These are phyloP conservation scores for Cosmopolites sordidus DNA, from an alignment of 2,888 invertebrate genomes.

Conservation along the genomic window DNA sequence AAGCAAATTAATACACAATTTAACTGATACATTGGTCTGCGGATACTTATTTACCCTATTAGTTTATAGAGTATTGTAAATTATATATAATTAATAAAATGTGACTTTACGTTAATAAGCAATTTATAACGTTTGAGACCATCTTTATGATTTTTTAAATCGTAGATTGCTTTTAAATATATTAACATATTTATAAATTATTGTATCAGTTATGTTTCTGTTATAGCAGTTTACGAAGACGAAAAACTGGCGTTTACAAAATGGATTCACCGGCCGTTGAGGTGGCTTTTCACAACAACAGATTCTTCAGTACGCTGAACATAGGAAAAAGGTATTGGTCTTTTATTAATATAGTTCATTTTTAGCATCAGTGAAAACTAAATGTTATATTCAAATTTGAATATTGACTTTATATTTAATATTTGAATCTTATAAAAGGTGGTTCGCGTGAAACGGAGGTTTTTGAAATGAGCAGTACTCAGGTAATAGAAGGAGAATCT, in stretches of 20 bases:
- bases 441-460: too few relatives aligned
- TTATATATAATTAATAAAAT: constrained; percentile 16
- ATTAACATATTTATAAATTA: not conserved
- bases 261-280: constrained; percentile 42
- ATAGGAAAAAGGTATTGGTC: constrained; percentile 47
- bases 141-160: not conserved
- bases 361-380: too few relatives aligned
- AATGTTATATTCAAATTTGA: too few relatives aligned
- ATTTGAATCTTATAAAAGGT: too few relatives aligned
- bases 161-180: not conserved
- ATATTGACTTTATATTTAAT: too few relatives aligned
- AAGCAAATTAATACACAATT: too few relatives aligned
- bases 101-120: constrained; percentile 6
- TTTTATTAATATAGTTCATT: too few relatives aligned
- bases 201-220: constrained; percentile 2
- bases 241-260: constrained; percentile 44
- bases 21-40: too few relatives aligned
- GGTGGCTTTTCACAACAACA: constrained; percentile 45
- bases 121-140: constrained; percentile 1
- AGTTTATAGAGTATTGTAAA: constrained; percentile 7
- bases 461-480: too few relatives aligned
- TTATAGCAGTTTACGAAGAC: constrained; percentile 33
- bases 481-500: too few relatives aligned
- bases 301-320: constrained; percentile 45
- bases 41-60: constrained; percentile 6